Evolutionary conservation across 2,113 vertebrate species (phyloP).

Genomic region (Genyomyrus donnyi): DNA sequence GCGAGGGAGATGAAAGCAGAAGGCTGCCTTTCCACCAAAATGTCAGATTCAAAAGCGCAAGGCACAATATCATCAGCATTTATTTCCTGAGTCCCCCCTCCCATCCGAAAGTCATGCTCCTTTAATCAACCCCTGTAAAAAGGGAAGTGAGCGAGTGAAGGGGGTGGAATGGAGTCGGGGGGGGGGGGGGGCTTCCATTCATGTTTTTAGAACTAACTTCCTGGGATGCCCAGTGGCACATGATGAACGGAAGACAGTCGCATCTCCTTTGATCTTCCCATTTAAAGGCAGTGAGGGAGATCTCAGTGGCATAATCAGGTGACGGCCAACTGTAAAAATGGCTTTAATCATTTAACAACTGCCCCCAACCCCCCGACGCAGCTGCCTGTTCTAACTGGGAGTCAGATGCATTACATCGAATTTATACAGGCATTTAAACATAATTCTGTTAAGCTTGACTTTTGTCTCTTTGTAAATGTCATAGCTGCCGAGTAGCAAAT

Average conservation of each 20-base stretch:
- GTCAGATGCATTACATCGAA: not conserved
- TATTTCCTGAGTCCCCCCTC: constrained; percentile 69
- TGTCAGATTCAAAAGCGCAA: constrained; percentile 65
- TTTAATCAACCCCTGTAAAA: constrained; percentile 72
- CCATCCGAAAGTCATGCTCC: constrained; percentile 76
- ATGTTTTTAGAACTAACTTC: constrained; percentile 45
- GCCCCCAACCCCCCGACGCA: not conserved
- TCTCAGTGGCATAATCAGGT: not conserved
- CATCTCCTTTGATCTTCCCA: constrained; percentile 60
- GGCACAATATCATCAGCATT: constrained; percentile 63
- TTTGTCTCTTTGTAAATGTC: not conserved
- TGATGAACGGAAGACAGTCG: constrained; percentile 33
- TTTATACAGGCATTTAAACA: not conserved
- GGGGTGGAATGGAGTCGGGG: constrained; percentile 31
- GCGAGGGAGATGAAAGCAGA: not conserved
- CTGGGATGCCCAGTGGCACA: constrained; percentile 45
- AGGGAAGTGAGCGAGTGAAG: constrained; percentile 48
- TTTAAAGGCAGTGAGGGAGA: constrained; percentile 38
- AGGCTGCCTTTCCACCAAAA: constrained; percentile 39
- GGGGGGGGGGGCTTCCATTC: constrained; percentile 47
- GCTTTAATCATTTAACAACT: constrained; percentile 9
- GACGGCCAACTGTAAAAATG: not conserved
- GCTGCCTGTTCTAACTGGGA: not conserved
- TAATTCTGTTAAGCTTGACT: not conserved
- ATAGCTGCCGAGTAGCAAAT: not conserved